A percentile compares a stretch with the other conserved stretches of the same genome.
Evolutionary conservation across 2,797 vertebrate genomes (phyloP).

Genomic region (Sebastolobus alascanus): DNA sequence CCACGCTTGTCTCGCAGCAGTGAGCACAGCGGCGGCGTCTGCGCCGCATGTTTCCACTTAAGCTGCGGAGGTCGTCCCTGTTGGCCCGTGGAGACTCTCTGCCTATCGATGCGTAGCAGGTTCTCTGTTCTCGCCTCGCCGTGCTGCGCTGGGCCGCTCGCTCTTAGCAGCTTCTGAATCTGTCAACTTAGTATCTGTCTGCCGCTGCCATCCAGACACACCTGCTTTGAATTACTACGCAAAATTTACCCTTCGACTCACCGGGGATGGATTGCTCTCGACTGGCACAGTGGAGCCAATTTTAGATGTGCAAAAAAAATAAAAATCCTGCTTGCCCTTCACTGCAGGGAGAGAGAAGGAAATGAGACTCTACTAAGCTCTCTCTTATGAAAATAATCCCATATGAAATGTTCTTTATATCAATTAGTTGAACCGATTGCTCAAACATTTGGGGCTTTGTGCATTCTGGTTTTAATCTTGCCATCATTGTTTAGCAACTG

Average conservation of each 20-base stretch:
- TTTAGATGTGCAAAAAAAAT: constrained; percentile 52
- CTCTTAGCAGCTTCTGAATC: constrained; percentile 41
- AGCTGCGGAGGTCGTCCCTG: constrained; percentile 22
- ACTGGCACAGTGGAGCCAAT: constrained; percentile 58
- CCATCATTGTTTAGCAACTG: neutral
- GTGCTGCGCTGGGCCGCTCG: neutral
- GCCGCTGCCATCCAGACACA: constrained; percentile 40
- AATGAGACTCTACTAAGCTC: neutral
- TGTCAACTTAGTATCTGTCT: constrained; percentile 63
- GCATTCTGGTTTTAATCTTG: neutral
- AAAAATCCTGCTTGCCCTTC: neutral
- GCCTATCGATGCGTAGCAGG: constrained; percentile 38
- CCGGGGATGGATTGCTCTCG: constrained; percentile 30
- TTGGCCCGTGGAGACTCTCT: constrained; percentile 52
- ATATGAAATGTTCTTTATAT: neutral
- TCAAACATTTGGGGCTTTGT: neutral
- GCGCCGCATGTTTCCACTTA: constrained; percentile 59
- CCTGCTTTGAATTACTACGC: constrained; percentile 62
- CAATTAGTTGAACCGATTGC: neutral
- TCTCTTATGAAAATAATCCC: constrained; percentile 6
- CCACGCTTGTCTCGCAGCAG: constrained; percentile 19
- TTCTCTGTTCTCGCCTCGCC: constrained; percentile 46
- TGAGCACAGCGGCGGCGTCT: constrained; percentile 5
- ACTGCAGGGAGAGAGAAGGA: constrained; percentile 8
- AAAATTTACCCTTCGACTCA: constrained; percentile 31